Evolutionary conservation across 1,140 invertebrate genomes (phyloP).

Genomic region (Euschistus heros): DNA sequence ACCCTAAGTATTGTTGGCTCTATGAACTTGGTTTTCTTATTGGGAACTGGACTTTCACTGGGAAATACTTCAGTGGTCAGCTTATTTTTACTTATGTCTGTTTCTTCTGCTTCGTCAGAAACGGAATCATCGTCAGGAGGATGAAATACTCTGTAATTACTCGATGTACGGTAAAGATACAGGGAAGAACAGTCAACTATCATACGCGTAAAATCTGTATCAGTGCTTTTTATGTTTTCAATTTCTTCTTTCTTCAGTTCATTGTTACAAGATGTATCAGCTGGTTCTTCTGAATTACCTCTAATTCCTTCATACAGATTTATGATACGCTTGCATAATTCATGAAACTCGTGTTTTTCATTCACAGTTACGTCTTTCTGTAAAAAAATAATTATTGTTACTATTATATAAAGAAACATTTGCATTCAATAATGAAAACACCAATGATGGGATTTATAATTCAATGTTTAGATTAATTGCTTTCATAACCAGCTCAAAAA

Average conservation of each 20-base stretch:
- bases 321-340: not conserved
- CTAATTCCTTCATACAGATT: not conserved
- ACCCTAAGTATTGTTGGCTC: slow-evolving; percentile 7
- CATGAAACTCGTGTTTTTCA: not conserved
- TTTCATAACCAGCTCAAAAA: too few species aligned
- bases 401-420: too few species aligned
- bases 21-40: not conserved
- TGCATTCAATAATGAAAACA: too few species aligned
- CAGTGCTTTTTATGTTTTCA: not conserved
- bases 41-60: too few species aligned
- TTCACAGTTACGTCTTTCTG: not conserved
- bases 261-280: too few species aligned
- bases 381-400: not conserved
- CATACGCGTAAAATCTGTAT: not conserved
- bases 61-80: too few species aligned
- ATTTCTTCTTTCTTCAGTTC: not conserved
- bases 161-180: slow-evolving; percentile 10
- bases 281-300: not conserved
- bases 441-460: too few species aligned
- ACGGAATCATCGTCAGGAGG: not conserved
- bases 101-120: not conserved
- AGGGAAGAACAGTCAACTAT: not conserved
- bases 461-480: too few species aligned
- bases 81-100: too few species aligned
- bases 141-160: slow-evolving; percentile 12